Base-by-base conservation (phyloP, 1,140 invertebrate species). In the Cardiocondyla obscurior region DNA sequence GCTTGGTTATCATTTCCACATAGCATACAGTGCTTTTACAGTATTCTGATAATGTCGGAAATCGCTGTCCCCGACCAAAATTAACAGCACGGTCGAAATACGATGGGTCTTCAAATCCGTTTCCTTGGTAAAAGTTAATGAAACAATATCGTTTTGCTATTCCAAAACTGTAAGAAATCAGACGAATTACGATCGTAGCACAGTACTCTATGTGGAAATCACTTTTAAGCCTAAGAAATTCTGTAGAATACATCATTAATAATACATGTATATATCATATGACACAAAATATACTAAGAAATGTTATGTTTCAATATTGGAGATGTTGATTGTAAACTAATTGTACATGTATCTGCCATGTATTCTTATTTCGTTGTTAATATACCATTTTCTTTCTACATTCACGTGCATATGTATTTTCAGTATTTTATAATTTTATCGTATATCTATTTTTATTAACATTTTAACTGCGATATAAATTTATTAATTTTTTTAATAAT, bases 241-340 rank as follows among this genome's bases (percentile, higher is more conserved):
- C 19, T 57, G 36, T n/a, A 73, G 14, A 28, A n/a, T 28, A 53
- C 10, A 51, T 82, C 51, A n/a, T 8, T 86, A 42, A 81, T 51
- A 65, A 53, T 65, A 46, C 19, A 39, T 65, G 28, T 65, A 77
- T 62, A 62, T 33, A 76, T 46, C 7, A 72, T 81, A 46, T 74
- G 76, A 89, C 57, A 88, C 58, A 83, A 72, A 65, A 86, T 89
- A 28, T 76, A 84, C 46, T 86, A 81, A 77, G 89, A 92, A 93
- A 92, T 91, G 90, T 91, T 93, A 93, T 92, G 93, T 92, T 93
- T 93, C 87, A 93, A 92, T 91, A 91, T 93, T 93, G 25, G 16
- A 74, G 33, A 74, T 44, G n/a, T 46, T 60, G 25, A 46, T 79
- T 67, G 46, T 69, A 42, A 79, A 77, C 16, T 33, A 53, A 79